These are phyloP conservation scores for Paramacrobiotus metropolitanus DNA, from an alignment of 1,140 invertebrate species.

Conservation along the genomic window DNA sequence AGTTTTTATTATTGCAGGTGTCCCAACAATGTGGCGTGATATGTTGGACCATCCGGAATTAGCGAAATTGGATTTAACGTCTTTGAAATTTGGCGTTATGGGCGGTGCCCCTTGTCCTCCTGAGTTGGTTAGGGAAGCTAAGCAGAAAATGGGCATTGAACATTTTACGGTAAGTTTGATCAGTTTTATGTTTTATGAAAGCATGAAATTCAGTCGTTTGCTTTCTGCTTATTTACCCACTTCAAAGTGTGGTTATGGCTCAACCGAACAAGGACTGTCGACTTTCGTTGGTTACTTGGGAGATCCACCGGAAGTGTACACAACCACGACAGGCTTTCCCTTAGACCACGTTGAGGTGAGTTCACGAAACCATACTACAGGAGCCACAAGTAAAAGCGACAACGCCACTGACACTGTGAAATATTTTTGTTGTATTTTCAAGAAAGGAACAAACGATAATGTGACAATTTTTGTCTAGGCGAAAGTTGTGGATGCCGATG, in stretches of 20 bases:
- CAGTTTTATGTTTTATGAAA: too few species aligned
- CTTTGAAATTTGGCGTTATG: constrained; percentile 16
- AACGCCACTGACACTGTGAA: too few species aligned
- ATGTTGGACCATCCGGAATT: constrained; percentile 21
- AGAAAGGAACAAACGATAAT: too few species aligned
- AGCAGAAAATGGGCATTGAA: neutral
- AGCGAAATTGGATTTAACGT: constrained; percentile 14
- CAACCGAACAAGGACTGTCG: constrained; percentile 60
- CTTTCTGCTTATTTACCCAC: too few species aligned
- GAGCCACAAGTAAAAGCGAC: too few species aligned
- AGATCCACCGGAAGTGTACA: constrained; percentile 17
- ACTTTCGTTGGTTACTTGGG: constrained; percentile 25
- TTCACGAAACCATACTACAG: too few species aligned
- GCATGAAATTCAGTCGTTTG: too few species aligned
- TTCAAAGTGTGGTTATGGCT: constrained; percentile 64
- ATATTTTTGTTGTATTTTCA: too few species aligned
- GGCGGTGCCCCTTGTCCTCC: constrained; percentile 20
- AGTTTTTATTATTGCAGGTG: too few species aligned
- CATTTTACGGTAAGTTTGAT: neutral
- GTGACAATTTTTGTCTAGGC: too few species aligned
- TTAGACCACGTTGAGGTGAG: neutral
- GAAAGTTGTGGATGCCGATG: constrained; percentile 46
- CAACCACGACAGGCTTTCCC: constrained; percentile 9
- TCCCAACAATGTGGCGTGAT: constrained; percentile 31
- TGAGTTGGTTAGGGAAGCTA: constrained; percentile 13